A percentile compares a stretch with the other conserved stretches of the same genome.
Evolutionary conservation across 2,113 vertebrate genomes (phyloP).

Genomic region (Turdus rufiventris): DNA sequence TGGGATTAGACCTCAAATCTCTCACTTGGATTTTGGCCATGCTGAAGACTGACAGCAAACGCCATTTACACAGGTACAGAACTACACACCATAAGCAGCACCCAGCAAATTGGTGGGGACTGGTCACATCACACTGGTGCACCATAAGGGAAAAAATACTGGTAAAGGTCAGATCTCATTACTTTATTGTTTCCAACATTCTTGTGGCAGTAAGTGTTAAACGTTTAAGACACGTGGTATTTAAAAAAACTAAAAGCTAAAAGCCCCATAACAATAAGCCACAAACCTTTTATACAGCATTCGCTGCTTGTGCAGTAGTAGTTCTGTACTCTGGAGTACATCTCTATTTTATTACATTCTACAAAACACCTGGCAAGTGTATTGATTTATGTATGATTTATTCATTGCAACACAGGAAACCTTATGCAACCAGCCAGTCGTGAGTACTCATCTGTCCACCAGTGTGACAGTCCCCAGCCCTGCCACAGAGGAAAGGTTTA

Average conservation of each 20-base stretch:
- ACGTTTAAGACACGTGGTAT: not conserved
- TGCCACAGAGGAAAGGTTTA: not conserved
- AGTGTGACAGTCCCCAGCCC: not conserved
- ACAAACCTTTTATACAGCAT: not conserved
- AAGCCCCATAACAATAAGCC: not conserved
- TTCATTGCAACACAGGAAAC: not conserved
- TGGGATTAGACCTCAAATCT: not conserved
- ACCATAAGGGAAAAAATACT: accelerated
- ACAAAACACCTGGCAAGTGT: not conserved
- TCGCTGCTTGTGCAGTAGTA: not conserved
- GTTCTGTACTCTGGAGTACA: not conserved
- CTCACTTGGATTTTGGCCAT: not conserved
- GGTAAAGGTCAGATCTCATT: not conserved
- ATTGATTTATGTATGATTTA: not conserved
- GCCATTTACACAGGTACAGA: not conserved
- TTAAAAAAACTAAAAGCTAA: not conserved
- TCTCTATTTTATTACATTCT: not conserved
- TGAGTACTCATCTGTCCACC: not conserved
- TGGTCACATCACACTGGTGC: not conserved
- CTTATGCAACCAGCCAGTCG: not conserved
- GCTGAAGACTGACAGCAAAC: not conserved
- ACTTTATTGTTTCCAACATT: not conserved
- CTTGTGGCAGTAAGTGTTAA: not conserved
- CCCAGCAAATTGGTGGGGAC: not conserved
- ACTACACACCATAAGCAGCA: not conserved